These are phyloP conservation scores for Malachius bipustulatus DNA, from an alignment of 2,888 invertebrate genomes.

Conservation along the genomic window DNA sequence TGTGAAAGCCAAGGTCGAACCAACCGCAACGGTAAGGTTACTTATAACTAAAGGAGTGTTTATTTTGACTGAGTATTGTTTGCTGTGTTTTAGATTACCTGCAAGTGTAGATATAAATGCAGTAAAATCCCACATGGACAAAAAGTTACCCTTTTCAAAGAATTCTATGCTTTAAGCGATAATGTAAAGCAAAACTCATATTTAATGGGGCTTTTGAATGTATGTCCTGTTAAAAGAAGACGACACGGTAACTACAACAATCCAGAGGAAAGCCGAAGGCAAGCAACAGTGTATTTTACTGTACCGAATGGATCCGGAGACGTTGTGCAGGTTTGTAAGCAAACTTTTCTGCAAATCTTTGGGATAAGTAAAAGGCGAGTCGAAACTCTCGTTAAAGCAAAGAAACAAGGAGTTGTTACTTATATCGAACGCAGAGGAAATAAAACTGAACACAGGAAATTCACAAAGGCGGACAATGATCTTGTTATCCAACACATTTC, in stretches of 20 bases:
- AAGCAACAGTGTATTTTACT: slow-evolving; percentile 13
- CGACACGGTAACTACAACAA: slow-evolving; percentile 8
- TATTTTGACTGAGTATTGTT: too few species aligned
- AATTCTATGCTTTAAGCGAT: slow-evolving; percentile 8
- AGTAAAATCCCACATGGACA: too few species aligned
- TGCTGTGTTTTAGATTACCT: too few species aligned
- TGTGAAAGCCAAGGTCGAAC: too few species aligned
- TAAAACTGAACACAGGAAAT: too few species aligned
- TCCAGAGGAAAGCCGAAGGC: slow-evolving; percentile 12
- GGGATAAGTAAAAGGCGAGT: slow-evolving; percentile 9
- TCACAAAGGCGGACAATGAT: too few species aligned
- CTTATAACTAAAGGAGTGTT: too few species aligned
- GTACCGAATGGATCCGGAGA: slow-evolving; percentile 15
- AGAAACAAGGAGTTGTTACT: too few species aligned
- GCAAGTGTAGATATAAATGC: too few species aligned
- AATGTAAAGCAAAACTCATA: slow-evolving; percentile 7
- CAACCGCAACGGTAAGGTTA: too few species aligned
- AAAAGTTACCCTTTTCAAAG: slow-evolving; percentile 4
- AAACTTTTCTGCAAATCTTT: slow-evolving; percentile 15
- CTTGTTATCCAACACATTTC: too few species aligned
- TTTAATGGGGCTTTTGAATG: slow-evolving; percentile 7
- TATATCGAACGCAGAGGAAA: too few species aligned
- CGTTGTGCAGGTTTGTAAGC: slow-evolving; percentile 14
- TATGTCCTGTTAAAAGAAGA: slow-evolving; percentile 5
- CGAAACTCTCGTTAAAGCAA: slow-evolving; percentile 1